phyloP scores from a whole-genome alignment of 2,113 vertebrate genomes.

The Solenodon paradoxus region DNA sequence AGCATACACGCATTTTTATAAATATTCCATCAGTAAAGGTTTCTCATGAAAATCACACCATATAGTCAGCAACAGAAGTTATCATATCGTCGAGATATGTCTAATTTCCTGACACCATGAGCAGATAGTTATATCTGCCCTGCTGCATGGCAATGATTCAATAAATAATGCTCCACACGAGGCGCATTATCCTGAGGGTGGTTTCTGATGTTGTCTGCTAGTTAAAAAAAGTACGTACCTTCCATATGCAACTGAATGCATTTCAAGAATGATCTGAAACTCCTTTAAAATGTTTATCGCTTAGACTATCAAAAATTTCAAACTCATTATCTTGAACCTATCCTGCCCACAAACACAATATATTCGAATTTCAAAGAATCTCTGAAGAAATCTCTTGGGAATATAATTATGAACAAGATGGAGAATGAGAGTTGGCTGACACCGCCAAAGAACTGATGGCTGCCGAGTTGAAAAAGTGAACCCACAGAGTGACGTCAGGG shows the following conservation, averaged over 20 bases:
- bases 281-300: neutral
- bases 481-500: neutral
- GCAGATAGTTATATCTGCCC: neutral
- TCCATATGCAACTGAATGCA: neutral
- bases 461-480: neutral
- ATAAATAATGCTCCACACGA: neutral
- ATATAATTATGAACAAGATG: neutral
- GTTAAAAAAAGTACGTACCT: constrained; percentile 8
- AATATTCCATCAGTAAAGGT: neutral
- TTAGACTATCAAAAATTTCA: constrained; percentile 1
- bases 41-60: neutral
- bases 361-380: neutral
- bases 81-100: neutral
- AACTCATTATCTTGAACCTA: neutral
- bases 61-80: neutral
- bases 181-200: neutral
- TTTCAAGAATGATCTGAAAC: constrained; percentile 10
- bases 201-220: neutral
- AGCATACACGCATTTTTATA: neutral
- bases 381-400: neutral
- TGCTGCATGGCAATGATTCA: neutral
- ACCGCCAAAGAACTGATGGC: neutral
- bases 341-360: neutral
- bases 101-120: neutral
- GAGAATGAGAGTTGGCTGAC: neutral